Conservation (phyloP, 1,140 invertebrate genomes). For the Drosophila chauvacae region DNA sequence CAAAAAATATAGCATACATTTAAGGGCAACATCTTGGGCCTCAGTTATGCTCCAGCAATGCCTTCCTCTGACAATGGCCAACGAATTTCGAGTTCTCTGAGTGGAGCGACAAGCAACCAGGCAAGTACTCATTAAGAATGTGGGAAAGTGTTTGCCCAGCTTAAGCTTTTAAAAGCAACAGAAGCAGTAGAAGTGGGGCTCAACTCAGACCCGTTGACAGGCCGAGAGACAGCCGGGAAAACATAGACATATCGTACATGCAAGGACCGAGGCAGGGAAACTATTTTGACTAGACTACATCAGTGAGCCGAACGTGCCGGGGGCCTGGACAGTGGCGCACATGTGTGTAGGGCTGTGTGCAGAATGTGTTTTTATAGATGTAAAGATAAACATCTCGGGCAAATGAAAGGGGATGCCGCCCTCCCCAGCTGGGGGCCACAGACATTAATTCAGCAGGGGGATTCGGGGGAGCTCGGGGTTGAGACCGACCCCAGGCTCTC, state of each 20-base stretch:
- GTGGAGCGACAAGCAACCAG: conserved; percentile 25
- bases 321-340: conserved; percentile 34
- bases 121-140: conserved; percentile 51
- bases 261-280: conserved; percentile 18
- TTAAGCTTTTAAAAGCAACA: conserved; percentile 71
- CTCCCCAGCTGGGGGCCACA: conserved; percentile 31
- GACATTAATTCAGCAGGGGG: conserved; percentile 48
- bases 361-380: conserved; percentile 62
- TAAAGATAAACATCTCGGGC: conserved; percentile 63
- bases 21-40: conserved; percentile 18
- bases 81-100: conserved; percentile 25
- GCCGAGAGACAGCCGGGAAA: conserved; percentile 34
- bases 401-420: conserved; percentile 37
- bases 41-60: neutral
- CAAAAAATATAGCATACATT: conserved; percentile 20
- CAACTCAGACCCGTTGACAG: conserved; percentile 57
- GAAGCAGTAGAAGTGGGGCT: conserved; percentile 33
- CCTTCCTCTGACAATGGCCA: conserved; percentile 23
- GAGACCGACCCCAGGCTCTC: conserved; percentile 1
- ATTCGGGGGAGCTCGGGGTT: neutral
- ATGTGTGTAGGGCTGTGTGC: conserved; percentile 15
- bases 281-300: conserved; percentile 63
- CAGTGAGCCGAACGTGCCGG: conserved; percentile 55
- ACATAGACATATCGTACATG: conserved; percentile 22
- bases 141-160: conserved; percentile 39